Evolutionary conservation across 2,797 vertebrate species (phyloP).

Genomic region (Galaxias olidus): DNA sequence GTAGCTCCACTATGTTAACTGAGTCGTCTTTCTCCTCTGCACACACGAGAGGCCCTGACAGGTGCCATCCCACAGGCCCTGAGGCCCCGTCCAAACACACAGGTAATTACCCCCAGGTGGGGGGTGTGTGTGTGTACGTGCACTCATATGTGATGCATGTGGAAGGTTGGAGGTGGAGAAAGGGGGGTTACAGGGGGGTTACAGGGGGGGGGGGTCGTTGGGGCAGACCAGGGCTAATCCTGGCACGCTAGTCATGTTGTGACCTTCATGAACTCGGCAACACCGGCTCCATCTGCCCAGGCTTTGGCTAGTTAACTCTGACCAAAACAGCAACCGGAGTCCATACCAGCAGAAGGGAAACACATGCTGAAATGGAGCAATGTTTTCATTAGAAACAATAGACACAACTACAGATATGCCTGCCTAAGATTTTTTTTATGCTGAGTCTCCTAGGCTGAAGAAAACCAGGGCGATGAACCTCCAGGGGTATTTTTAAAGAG

Average conservation of each 20-base stretch:
- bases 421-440: constrained; percentile 12
- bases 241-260: constrained; percentile 39
- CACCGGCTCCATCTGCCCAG: constrained; percentile 24
- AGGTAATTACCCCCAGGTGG: constrained; percentile 59
- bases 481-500: constrained; percentile 37
- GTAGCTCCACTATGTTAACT: constrained; percentile 19
- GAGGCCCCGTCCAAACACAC: constrained; percentile 19
- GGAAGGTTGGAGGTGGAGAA: neutral
- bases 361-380: constrained; percentile 44
- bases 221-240: constrained; percentile 34
- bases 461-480: constrained; percentile 39
- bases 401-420: constrained; percentile 48
- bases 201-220: neutral
- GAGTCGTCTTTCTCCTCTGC: constrained; percentile 30
- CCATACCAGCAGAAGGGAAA: constrained; percentile 47
- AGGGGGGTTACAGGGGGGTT: neutral
- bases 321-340: constrained; percentile 43
- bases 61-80: constrained; percentile 30
- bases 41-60: constrained; percentile 34
- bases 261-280: constrained; percentile 35
- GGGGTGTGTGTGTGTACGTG: neutral
- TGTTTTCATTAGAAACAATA: constrained; percentile 57
- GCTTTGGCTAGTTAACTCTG: constrained; percentile 34
- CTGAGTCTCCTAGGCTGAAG: constrained; percentile 6
- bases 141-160: neutral